phyloP scores from a whole-genome alignment of 2,113 vertebrate species.

The Oncorhynchus mykiss region DNA sequence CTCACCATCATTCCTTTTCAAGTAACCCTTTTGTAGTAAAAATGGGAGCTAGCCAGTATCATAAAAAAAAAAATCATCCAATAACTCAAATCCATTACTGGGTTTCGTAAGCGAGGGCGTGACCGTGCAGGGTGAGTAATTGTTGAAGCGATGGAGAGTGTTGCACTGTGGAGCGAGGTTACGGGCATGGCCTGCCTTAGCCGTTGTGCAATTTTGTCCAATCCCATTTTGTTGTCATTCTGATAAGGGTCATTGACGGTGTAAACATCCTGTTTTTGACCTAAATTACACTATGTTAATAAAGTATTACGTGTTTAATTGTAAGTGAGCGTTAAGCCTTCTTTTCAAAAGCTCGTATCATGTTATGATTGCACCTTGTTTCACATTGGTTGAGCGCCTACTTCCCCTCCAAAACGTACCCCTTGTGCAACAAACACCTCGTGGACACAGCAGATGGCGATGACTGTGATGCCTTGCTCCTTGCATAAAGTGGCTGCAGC shows the following conservation, averaged over 20 bases:
- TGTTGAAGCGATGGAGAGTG: background rate
- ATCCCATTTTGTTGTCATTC: no score
- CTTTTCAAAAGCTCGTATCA: no score
- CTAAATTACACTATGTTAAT: no score
- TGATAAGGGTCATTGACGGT: no score
- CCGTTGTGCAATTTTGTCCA: slow-evolving; percentile 75
- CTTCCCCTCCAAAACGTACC: slow-evolving; percentile 73
- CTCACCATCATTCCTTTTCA: slow-evolving; percentile 16
- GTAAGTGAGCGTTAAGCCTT: no score
- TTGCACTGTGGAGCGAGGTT: background rate
- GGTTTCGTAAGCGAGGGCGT: no score
- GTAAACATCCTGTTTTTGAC: no score
- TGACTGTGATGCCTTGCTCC: slow-evolving; percentile 96
- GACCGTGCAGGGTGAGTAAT: no score
- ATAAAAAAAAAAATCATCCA: background rate
- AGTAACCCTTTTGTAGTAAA: slow-evolving; percentile 17
- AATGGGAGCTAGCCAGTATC: background rate
- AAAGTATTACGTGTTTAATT: no score
- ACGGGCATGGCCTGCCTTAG: background rate
- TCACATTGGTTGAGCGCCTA: no score
- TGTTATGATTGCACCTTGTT: no score
- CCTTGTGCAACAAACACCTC: slow-evolving; percentile 97
- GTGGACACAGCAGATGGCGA: slow-evolving; percentile 95
- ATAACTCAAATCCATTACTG: background rate
- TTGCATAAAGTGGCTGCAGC: slow-evolving; percentile 94